These are phyloP conservation scores for Cyclina sinensis DNA, from an alignment of 1,140 invertebrate genomes.

Conservation along the genomic window DNA sequence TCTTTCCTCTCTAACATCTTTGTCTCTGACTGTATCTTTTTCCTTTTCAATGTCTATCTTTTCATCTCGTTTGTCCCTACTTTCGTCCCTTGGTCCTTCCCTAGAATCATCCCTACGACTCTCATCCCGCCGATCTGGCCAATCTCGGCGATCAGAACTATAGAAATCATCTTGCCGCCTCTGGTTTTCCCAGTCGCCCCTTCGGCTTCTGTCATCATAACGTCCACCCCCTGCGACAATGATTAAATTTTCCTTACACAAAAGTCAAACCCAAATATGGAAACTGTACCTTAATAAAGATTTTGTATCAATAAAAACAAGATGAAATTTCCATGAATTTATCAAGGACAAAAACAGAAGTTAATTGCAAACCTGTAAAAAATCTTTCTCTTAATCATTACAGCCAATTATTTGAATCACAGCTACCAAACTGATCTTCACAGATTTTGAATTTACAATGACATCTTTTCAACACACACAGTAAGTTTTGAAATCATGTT, in stretches of 20 bases:
- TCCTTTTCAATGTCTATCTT: conserved; percentile 27
- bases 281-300: background rate
- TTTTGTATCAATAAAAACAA: background rate
- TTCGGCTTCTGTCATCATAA: conserved; percentile 39
- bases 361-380: no score
- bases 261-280: background rate
- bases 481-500: no score
- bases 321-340: background rate
- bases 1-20: conserved; percentile 48
- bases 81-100: conserved; percentile 4
- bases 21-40: conserved; percentile 50
- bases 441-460: no score
- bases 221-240: conserved; percentile 16
- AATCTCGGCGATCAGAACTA: conserved; percentile 62
- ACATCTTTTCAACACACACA: no score
- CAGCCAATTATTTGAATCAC: no score
- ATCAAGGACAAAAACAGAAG: no score
- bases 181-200: conserved; percentile 64
- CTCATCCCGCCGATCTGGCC: conserved; percentile 51
- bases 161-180: conserved; percentile 57
- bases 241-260: no score
- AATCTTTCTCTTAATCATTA: no score
- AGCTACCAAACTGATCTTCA: no score
- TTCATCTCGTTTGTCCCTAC: conserved; percentile 60
- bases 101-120: conserved; percentile 20